These are phyloP conservation scores for Epirrita christyi DNA, from an alignment of 2,888 invertebrate species.

Conservation along the genomic window DNA sequence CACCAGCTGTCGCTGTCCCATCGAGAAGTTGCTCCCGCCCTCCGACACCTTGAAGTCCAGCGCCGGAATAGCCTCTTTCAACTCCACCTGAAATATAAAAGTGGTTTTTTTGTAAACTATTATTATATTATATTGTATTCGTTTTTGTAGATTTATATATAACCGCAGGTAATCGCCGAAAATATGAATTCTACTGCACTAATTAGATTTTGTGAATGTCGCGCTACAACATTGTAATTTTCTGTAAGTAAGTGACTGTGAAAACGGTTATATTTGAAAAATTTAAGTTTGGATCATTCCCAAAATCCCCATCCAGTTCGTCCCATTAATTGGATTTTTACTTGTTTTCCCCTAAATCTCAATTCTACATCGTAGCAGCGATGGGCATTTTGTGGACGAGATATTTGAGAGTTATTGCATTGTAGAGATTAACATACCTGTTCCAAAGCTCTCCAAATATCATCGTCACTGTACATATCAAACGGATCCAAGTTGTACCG, in stretches of 20 bases:
- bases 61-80: slow-evolving; percentile 87
- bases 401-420: too few species aligned
- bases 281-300: too few species aligned
- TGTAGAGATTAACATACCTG: slow-evolving; percentile 73
- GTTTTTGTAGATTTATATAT: too few species aligned
- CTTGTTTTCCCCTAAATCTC: too few species aligned
- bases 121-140: too few species aligned
- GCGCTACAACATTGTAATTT: neutral
- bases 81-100: slow-evolving; percentile 84
- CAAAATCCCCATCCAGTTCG: too few species aligned
- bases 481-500: slow-evolving; percentile 91
- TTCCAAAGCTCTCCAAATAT: slow-evolving; percentile 88
- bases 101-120: too few species aligned
- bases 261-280: neutral
- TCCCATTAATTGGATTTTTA: neutral
- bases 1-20: slow-evolving; percentile 92
- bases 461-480: slow-evolving; percentile 84
- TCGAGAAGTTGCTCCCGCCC: slow-evolving; percentile 90
- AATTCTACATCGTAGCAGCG: too few species aligned
- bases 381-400: too few species aligned
- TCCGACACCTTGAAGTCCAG: slow-evolving; percentile 89
- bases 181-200: neutral
- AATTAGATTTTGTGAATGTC: slow-evolving; percentile 19
- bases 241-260: too few species aligned
- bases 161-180: neutral